Base-by-base conservation (phyloP, 2,888 invertebrate species). In the Lottia scabra region DNA sequence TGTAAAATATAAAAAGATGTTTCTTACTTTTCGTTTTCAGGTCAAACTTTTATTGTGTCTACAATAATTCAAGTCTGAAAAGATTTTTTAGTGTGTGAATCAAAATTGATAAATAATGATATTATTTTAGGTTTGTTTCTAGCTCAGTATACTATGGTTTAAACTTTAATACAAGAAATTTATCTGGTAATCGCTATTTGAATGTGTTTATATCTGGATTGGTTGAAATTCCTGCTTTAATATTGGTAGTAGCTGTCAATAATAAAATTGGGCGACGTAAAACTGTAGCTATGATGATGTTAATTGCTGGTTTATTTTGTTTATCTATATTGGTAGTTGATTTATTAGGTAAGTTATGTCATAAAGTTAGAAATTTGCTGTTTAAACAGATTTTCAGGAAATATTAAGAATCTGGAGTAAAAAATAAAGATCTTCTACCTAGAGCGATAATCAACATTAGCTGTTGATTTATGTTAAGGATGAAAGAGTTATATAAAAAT, bases 71-170 rank as follows among this genome's bases (percentile, higher is more conserved):
- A n/a, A n/a, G n/a, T n/a, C n/a, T n/a, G n/a, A n/a, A n/a, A n/a
- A n/a, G n/a, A n/a, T n/a, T n/a, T n/a, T n/a, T n/a, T n/a, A n/a
- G n/a, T n/a, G n/a, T n/a, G n/a, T n/a, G n/a, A n/a, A n/a, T n/a
- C n/a, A n/a, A n/a, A n/a, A n/a, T n/a, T n/a, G n/a, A n/a, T 3
- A 26, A 19, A 68, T 12, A 2, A 19, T 63, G 2, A 38, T 38
- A 56, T 38, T 27, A 30, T 77, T 77, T 8, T 78, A 87, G 88
- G 88, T 87, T 87, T 82, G 86, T 85, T 0, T 81, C 87, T 69
- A 85, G 87, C 70, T 77, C 83, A 66, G 87, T 87, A 6, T 88
- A 88, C 70, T 88, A 88, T 75, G 88, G 88, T 19, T 78, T 85
- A 68, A 83, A 85, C 43, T 84, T 87, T 64, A 86, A 85, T 70